A percentile compares a stretch with the other conserved stretches of the same genome.
Evolutionary conservation across 1,140 invertebrate genomes (phyloP).

Genomic region (Bombus affinis): DNA sequence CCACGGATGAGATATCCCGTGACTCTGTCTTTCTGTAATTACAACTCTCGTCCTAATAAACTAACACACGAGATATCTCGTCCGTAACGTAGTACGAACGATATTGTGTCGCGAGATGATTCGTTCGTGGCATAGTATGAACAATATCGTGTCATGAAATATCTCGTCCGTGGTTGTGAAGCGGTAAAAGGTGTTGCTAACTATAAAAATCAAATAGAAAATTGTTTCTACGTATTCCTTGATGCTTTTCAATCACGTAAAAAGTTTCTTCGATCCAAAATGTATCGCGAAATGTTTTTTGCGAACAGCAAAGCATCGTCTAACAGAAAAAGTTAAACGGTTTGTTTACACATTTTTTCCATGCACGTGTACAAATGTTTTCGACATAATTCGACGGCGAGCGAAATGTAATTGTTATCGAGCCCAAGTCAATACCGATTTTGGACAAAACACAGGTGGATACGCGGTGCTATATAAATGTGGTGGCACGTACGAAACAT

Average conservation of each 20-base stretch:
- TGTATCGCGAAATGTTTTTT: neutral
- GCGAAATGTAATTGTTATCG: conserved; percentile 56
- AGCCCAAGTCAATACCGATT: conserved; percentile 61
- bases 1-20: too few species aligned
- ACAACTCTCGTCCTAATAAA: too few species aligned
- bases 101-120: too few species aligned
- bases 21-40: too few species aligned
- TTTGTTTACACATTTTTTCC: conserved; percentile 36
- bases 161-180: too few species aligned
- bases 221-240: neutral
- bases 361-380: conserved; percentile 33
- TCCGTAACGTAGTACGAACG: too few species aligned
- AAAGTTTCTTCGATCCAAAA: neutral
- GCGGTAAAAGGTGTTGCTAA: neutral
- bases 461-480: conserved; percentile 52
- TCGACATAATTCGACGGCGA: conserved; percentile 45
- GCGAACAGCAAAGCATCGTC: too few species aligned
- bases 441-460: conserved; percentile 56
- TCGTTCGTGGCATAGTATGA: too few species aligned
- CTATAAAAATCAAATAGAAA: neutral
- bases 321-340: neutral
- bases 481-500: conserved; percentile 55
- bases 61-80: too few species aligned
- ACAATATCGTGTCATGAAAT: too few species aligned
- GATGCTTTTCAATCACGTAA: neutral